These are phyloP conservation scores for Nomada fucata DNA, from an alignment of 2,888 invertebrate species.

Conservation along the genomic window DNA sequence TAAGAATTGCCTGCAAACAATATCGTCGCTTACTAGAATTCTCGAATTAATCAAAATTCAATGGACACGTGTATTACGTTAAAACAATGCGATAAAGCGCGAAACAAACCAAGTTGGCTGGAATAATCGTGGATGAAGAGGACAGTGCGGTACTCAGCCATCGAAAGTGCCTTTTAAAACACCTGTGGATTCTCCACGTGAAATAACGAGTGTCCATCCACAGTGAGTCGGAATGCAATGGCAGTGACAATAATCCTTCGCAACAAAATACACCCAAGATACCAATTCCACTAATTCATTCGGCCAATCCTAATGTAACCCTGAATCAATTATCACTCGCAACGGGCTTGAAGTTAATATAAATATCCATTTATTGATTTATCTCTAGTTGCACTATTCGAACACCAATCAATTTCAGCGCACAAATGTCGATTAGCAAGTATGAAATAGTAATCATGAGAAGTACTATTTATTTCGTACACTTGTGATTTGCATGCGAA, in stretches of 20 bases:
- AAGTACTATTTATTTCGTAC: no score
- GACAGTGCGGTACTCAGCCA: neutral
- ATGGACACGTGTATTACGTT: neutral
- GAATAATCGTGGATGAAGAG: no score
- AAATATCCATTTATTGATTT: no score
- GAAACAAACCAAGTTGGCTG: neutral
- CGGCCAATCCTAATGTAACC: neutral
- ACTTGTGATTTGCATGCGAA: no score
- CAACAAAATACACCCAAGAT: no score
- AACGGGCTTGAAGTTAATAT: no score
- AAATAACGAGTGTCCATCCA: neutral
- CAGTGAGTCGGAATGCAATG: neutral
- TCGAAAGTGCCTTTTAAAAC: constrained; percentile 14
- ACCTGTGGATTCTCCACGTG: neutral
- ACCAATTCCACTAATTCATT: no score
- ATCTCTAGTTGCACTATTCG: no score
- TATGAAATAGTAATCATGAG: no score
- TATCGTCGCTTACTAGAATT: neutral
- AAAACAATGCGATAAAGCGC: neutral
- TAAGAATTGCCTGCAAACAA: neutral
- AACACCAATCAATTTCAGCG: no score
- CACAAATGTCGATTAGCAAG: no score
- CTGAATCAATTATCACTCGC: neutral
- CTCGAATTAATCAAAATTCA: neutral
- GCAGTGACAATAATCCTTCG: neutral